Evolutionary conservation across 2,113 vertebrate genomes (phyloP), one percentile per base, ranked within the genome.

Genomic region (Nyctereutes procyonoides): DNA sequence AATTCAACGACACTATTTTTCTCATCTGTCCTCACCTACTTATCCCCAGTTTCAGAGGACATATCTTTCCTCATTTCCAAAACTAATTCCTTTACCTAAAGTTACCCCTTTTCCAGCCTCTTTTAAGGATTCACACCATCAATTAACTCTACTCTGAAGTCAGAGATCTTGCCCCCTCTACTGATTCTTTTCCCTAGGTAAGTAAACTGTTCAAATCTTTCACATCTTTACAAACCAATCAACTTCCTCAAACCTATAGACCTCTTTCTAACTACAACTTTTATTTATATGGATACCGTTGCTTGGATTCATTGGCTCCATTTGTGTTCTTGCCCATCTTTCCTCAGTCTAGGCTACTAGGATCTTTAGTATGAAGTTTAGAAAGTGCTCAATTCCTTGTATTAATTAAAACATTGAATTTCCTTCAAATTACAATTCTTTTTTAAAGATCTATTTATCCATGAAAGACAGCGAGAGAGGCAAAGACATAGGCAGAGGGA

Each of bases 51-150:
- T 60, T 90, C 43, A 94, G 43, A 88, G 13, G 38, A 83, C 65
- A 10, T 87, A 10, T 32, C 19, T 93, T 79, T 73, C 26, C 53
- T 87, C 51, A 53, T 97, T 96, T 74, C 32, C 11, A 32, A 92
- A 97, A 63, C 32, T 32, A 83, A 84, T 77, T 76, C 60, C n/a
- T 97, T 90, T 32, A 88, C 19, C 19, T 67, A 71, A 93, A 76
- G 65, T 35, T 88, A 28, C 24, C 38, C 74, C 38, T 56, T 5
- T 67, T 88, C 28, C 9, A 86, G 9, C 16, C n/a, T 85, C 15
- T 88, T 88, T 28, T 88, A 38, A 93, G 28, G 32, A 43, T 28
- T 32, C 17, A 12, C 1, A 48, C 16, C 32, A 88, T 85, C 28
- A 67, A 12, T 90, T 79, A 12, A 77, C 14, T 85, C 35, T 12